Conservation (phyloP, 2,888 invertebrate species). For the Athalia rosae region DNA sequence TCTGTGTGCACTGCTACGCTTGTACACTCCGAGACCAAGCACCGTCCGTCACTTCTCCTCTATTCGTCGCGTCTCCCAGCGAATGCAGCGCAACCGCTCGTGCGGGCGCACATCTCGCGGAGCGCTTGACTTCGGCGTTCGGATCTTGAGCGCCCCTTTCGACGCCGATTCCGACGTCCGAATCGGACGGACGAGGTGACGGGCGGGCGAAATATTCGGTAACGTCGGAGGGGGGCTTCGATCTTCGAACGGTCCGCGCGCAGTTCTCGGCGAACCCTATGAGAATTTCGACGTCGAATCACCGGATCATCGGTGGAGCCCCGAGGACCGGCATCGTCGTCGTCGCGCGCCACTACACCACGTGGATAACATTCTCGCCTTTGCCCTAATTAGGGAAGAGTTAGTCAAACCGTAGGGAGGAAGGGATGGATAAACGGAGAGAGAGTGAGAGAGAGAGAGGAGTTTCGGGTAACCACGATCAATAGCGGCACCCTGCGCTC, state of each 20-base stretch:
- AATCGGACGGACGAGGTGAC: no score
- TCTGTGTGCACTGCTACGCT: slow-evolving; percentile 39
- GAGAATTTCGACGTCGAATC: slow-evolving; percentile 17
- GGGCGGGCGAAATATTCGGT: no score
- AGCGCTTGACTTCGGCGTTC: not conserved
- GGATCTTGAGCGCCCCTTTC: not conserved
- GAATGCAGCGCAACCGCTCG: not conserved
- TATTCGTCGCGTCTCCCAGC: slow-evolving; percentile 37
- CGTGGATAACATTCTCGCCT: slow-evolving; percentile 42
- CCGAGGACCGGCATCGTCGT: slow-evolving; percentile 2
- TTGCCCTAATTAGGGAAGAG: slow-evolving; percentile 51
- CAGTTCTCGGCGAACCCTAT: no score
- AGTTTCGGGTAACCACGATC: slow-evolving; percentile 24
- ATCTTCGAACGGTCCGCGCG: no score
- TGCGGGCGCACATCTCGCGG: not conserved
- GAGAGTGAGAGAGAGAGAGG: no score
- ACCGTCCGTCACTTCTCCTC: not conserved
- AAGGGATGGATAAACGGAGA: no score
- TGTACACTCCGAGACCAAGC: slow-evolving; percentile 22
- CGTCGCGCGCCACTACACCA: slow-evolving; percentile 19
- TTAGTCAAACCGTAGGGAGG: slow-evolving; percentile 49
- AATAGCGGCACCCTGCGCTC: slow-evolving; percentile 31
- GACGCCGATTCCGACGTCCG: no score
- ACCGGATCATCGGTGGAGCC: slow-evolving; percentile 10
- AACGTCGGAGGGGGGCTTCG: no score